Conservation (phyloP, 2,888 invertebrate species). For the Tethea ocularis region DNA sequence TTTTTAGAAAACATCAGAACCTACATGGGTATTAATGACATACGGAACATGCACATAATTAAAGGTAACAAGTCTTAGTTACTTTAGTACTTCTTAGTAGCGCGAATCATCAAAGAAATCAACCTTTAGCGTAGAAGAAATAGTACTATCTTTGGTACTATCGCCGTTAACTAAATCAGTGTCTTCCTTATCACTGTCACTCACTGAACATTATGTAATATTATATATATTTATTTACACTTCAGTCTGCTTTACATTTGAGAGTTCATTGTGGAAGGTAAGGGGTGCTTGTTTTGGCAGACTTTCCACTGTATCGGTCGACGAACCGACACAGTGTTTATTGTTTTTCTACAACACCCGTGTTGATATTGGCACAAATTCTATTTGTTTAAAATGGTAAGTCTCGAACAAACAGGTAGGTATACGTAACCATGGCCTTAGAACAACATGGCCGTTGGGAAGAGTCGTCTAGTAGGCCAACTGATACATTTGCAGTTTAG, state of each 20-base stretch:
- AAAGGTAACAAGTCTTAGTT: too few species aligned
- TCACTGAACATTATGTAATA: too few species aligned
- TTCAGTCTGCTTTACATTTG: slow-evolving; percentile 32
- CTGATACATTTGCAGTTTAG: too few species aligned
- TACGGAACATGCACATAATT: too few species aligned
- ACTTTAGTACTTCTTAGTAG: too few species aligned
- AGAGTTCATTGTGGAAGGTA: slow-evolving; percentile 58
- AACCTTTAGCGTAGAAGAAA: too few species aligned
- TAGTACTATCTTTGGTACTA: too few species aligned
- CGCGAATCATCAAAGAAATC: too few species aligned
- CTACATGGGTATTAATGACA: too few species aligned
- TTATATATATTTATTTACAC: slow-evolving; percentile 21
- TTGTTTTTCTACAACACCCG: slow-evolving; percentile 74
- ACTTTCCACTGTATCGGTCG: slow-evolving; percentile 63
- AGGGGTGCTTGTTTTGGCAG: slow-evolving; percentile 78
- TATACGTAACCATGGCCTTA: slow-evolving; percentile 61
- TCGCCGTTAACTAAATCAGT: too few species aligned
- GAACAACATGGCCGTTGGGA: slow-evolving; percentile 33
- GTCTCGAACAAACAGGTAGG: slow-evolving; percentile 67
- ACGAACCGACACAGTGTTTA: slow-evolving; percentile 70
- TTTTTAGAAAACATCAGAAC: too few species aligned
- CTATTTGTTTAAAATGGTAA: slow-evolving; percentile 78
- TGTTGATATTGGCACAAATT: slow-evolving; percentile 78
- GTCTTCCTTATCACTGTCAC: too few species aligned
- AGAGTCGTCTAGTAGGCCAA: background rate